These are phyloP conservation scores for Kryptolebias ocellatus DNA, from an alignment of 2,797 vertebrate species.

Conservation along the genomic window DNA sequence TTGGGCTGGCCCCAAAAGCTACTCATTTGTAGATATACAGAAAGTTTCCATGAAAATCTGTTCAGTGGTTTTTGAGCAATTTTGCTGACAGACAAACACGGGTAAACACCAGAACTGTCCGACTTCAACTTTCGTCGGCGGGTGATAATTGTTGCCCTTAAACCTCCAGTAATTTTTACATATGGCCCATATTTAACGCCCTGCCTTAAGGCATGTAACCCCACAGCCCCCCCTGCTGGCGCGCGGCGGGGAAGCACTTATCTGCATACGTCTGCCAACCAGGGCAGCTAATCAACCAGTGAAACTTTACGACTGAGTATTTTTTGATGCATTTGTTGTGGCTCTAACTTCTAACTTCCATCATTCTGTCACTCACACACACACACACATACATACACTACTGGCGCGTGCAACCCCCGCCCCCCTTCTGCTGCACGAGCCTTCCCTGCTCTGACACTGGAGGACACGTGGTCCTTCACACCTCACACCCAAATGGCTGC, in stretches of 20 bases:
- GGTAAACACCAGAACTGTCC: no score
- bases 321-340: constrained; percentile 38
- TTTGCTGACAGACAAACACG: no score
- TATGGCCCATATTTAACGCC: no score
- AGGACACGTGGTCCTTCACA: constrained; percentile 75
- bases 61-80: no score
- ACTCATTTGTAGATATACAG: no score
- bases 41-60: no score
- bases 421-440: constrained; percentile 23
- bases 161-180: no score
- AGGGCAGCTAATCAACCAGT: no score
- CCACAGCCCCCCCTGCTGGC: constrained; percentile 55
- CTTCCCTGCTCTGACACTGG: constrained; percentile 21
- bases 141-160: no score
- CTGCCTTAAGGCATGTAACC: neutral
- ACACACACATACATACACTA: constrained; percentile 24
- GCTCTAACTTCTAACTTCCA: constrained; percentile 5
- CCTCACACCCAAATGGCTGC: constrained; percentile 66
- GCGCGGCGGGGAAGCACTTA: neutral
- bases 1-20: no score
- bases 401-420: constrained; percentile 52
- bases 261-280: neutral
- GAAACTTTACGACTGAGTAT: no score
- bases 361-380: constrained; percentile 20
- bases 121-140: no score